Conservation (phyloP, 2,113 vertebrate species). For the Macquaria ambigua region DNA sequence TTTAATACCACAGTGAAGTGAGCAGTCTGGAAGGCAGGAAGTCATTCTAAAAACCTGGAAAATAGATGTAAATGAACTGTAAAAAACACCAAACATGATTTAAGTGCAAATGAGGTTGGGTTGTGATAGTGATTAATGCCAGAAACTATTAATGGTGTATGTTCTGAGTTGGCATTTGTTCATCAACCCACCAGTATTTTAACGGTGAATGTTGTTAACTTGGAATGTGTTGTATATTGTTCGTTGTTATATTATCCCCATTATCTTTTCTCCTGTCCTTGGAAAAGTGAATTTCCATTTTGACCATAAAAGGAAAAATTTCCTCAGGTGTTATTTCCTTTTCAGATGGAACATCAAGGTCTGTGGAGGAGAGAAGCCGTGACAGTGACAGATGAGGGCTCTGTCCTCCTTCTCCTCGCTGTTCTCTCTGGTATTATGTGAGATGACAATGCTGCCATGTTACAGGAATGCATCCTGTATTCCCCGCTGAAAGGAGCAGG, state of each 20-base stretch:
- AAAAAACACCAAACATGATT: not conserved
- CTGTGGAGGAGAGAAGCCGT: conserved; percentile 4
- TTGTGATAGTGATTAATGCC: not conserved
- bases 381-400: conserved; percentile 49
- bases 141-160: not conserved
- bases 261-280: not conserved
- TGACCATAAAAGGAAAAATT: not conserved
- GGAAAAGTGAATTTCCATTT: not conserved
- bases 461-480: conserved; percentile 65
- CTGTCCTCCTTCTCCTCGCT: conserved; percentile 31
- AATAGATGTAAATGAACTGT: not conserved
- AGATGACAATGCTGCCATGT: conserved; percentile 63
- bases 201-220: not conserved
- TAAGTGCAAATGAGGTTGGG: not conserved
- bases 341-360: conserved; percentile 15
- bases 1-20: not conserved
- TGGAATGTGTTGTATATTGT: not conserved
- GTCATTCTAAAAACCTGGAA: not conserved
- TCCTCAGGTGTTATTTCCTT: not conserved
- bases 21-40: not conserved
- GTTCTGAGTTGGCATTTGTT: not conserved
- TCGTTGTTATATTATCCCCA: not conserved
- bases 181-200: not conserved
- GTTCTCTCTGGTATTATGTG: conserved; percentile 48
- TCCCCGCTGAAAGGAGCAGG: conserved; percentile 68